Base-by-base conservation (phyloP, 2,888 invertebrate species). In the Chydorus sphaericus region DNA sequence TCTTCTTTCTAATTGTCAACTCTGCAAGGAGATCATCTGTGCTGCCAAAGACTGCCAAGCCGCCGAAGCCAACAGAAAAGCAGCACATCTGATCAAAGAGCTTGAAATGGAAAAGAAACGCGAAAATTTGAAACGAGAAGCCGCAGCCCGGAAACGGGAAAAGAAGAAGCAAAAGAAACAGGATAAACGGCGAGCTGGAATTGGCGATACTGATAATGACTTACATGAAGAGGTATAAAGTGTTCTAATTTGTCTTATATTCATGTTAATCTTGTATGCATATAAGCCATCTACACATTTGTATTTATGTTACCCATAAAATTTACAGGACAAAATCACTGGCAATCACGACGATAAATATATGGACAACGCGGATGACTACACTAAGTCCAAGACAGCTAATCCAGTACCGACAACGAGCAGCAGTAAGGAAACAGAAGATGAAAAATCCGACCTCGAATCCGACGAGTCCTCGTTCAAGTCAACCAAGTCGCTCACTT, bases 31-130 rank as follows among this genome's bases (percentile, higher is more conserved):
- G 64, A 85, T 90, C 56, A 94, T 98, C 62, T 81, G 92, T 59
- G 85, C 86, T 55, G 98, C 98, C 6, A 98, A 98, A 73, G 96
- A 96, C 68, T 89, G 92, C 8, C 97, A 98, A 71, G 97, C 96
- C 4, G 91, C 91, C 37, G 92, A 96, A 69, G 97, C 98, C 51
- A 93, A 96, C 69, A 91, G 94, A 69, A 94, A 94, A 72, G 98
- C 97, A 0, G 84, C 85, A 56, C 93, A 88, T 65, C 74, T 98
- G 38, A 74, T 98, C 18, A 92, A 96, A 70, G 93, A 97, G 70
- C 74, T 98, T 1, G 96, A 96, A 69, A 83, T 87, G 72, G 97
- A 98, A 71, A 82, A 87, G 60, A 85, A 84, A 44, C 77, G 91
- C 52, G 94, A 92, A 69, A 93, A 96, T 71, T 85, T 81, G 58